A percentile compares a stretch with the other conserved stretches of the same genome.
Evolutionary conservation across 2,113 vertebrate genomes (phyloP).

Genomic region (Trochalopteron elliotii): DNA sequence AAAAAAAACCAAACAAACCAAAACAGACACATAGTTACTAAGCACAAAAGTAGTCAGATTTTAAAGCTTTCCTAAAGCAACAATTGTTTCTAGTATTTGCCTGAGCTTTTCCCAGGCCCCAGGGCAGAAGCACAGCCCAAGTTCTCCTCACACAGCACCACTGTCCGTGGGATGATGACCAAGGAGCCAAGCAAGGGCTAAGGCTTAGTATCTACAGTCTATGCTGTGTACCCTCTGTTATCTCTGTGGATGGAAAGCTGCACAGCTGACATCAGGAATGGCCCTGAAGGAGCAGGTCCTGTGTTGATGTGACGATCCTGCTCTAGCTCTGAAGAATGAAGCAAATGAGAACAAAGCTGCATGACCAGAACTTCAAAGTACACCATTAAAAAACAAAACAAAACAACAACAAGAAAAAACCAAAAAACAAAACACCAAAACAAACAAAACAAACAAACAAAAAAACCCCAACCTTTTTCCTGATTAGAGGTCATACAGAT

Average conservation of each 20-base stretch:
- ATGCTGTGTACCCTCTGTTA: neutral
- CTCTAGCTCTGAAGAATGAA: neutral
- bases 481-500: neutral
- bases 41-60: neutral
- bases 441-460: neutral
- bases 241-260: neutral
- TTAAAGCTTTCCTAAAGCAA: neutral
- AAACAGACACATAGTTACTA: neutral
- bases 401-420: neutral
- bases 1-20: no score
- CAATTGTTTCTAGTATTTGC: neutral
- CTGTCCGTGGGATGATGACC: neutral
- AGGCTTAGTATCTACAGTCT: neutral
- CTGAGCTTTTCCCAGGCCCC: neutral
- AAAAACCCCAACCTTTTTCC: neutral
- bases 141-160: neutral
- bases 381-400: no score
- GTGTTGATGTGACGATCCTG: neutral
- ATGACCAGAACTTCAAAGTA: neutral
- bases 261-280: neutral
- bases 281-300: neutral
- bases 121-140: fast-evolving
- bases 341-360: neutral
- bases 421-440: no score
- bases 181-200: neutral